Evolutionary conservation across 35 echinoderm and acorn worm genomes (phyloP).

Genomic region (Lytechinus pictus): DNA sequence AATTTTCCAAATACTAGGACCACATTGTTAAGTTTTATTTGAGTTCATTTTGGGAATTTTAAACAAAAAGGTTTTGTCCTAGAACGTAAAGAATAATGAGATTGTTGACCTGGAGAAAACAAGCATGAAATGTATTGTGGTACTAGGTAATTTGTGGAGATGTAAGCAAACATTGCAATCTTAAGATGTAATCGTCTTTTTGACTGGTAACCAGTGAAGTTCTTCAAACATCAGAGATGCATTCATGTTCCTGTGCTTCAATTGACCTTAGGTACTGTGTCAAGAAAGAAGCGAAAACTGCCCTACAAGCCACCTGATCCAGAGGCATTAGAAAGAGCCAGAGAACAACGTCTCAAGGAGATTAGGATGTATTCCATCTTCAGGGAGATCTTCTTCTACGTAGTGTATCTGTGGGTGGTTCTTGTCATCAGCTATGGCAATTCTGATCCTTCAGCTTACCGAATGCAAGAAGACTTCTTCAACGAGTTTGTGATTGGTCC

Average conservation of each 20-base stretch:
- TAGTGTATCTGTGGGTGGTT: slow-evolving; percentile 75
- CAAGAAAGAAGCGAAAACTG: slow-evolving; percentile 64
- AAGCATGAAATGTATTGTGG: too few species aligned
- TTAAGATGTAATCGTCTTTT: too few species aligned
- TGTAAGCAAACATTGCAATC: too few species aligned
- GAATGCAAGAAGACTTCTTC: slow-evolving; percentile 65
- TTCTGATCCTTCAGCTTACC: slow-evolving; percentile 64
- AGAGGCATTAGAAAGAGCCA: slow-evolving; percentile 53
- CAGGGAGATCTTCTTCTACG: slow-evolving; percentile 89
- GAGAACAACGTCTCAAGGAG: slow-evolving; percentile 81
- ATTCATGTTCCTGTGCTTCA: neutral
- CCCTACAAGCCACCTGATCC: slow-evolving; percentile 76
- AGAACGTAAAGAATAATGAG: too few species aligned
- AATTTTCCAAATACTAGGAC: too few species aligned
- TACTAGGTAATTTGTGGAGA: too few species aligned
- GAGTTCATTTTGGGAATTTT: too few species aligned
- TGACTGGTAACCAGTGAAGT: too few species aligned
- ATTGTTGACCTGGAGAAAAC: too few species aligned
- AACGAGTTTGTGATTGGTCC: slow-evolving; percentile 55
- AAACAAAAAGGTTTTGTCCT: too few species aligned
- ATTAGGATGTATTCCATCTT: slow-evolving; percentile 85
- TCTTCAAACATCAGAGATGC: neutral
- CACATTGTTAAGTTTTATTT: too few species aligned
- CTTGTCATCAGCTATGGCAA: slow-evolving; percentile 89
- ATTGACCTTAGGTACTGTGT: neutral